These are phyloP conservation scores for Caenorhabditis inopinata DNA, from an alignment of 1,140 invertebrate genomes.

Conservation along the genomic window DNA sequence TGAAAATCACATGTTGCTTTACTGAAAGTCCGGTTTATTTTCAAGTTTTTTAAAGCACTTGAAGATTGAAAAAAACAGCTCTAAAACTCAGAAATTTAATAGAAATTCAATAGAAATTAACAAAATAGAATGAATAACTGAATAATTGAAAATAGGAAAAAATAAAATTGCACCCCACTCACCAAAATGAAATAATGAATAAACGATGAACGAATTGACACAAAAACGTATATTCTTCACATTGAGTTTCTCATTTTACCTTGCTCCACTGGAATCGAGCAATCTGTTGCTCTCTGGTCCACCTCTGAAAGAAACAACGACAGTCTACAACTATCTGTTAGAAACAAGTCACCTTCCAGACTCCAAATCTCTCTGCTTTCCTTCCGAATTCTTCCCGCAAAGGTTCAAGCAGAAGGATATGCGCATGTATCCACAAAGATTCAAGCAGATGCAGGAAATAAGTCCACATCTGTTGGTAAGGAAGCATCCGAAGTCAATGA, in stretches of 20 bases:
- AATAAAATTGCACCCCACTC: background rate
- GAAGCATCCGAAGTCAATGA: slow-evolving; percentile 35
- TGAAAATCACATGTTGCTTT: background rate
- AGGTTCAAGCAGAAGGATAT: slow-evolving; percentile 38
- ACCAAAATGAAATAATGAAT: slow-evolving; percentile 12
- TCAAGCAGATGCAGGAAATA: slow-evolving; percentile 40
- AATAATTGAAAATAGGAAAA: too few relatives aligned
- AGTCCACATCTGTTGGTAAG: slow-evolving; percentile 33
- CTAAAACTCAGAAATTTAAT: too few relatives aligned
- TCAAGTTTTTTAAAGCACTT: too few relatives aligned
- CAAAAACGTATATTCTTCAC: slow-evolving; percentile 1
- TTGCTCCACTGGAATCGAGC: background rate
- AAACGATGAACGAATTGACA: background rate
- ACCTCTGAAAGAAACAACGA: background rate
- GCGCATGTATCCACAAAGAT: too few relatives aligned
- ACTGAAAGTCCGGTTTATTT: too few relatives aligned
- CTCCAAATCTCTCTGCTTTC: slow-evolving; percentile 38
- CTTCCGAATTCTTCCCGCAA: slow-evolving; percentile 17
- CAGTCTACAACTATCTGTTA: too few relatives aligned
- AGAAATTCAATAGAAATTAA: too few relatives aligned
- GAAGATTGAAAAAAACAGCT: too few relatives aligned
- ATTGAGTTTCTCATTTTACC: background rate
- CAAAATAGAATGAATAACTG: too few relatives aligned
- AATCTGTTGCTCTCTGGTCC: background rate
- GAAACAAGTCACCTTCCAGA: slow-evolving; percentile 41